Base-by-base conservation (phyloP, 2,113 vertebrate species). In the Gallinago jamesoni region DNA sequence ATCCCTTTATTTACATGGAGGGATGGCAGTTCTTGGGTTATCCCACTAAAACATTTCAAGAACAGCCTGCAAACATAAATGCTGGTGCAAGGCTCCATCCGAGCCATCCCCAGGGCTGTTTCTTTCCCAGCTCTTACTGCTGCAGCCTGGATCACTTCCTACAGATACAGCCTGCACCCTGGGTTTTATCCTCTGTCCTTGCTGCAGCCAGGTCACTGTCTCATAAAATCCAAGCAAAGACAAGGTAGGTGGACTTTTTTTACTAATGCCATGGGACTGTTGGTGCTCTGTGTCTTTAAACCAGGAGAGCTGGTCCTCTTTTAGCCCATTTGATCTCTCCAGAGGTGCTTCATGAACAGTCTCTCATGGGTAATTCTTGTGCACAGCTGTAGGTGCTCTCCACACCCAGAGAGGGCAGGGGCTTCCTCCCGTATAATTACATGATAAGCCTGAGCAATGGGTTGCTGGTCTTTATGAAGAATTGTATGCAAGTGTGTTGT, bases 1-100 rank as follows among this genome's bases (percentile, higher is more conserved):
- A 87, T 89, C 95, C 94, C 95, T 96, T 96, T 96, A 96, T 95
- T 96, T 96, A 94, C 81, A 64, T 6, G 66, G 80, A 87, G 95
- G 84, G 94, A 84, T 92, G 53, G 87, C 50, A 68, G 56, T 8
- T 93, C n/a, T 35, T 2, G 0, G 37, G 78, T 89, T 95, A 92
- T 78, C 48, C 60, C 50, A 7, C 80, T 84, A 60, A 87, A 92
- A 67, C 14, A n/a, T 33, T 84, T 67, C 68, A 74, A 47, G 69
- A 95, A 52, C 17, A 37, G 74, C 66, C 91, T 73, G 48, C 87
- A 96, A 93, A 78, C 43, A 50, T 24, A 79, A 96, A 60, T 53
- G 56, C 60, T 72, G 48, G 21, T 90, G 77, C 41, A 68, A n/a
- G 68, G n/a, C 83, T 93, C 2, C 1, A 56, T 78, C 31, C 0